phyloP scores from a whole-genome alignment of 2,888 invertebrate species.

The Andrena flavipes region DNA sequence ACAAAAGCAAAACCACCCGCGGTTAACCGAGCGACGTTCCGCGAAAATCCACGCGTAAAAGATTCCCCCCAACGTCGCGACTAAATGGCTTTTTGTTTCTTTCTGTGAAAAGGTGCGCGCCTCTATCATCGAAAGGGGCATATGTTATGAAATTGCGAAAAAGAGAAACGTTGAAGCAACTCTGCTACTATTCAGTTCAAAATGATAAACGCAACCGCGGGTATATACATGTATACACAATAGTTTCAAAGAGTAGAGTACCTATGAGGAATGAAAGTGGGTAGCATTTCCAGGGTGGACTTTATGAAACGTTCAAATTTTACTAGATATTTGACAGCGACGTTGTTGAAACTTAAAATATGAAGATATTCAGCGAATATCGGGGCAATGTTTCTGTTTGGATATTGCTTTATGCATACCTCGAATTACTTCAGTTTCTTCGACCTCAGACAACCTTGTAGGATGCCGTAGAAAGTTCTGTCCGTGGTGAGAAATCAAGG shows the following conservation, averaged over 20 bases:
- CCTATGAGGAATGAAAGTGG: too few relatives aligned
- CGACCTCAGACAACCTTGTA: slow-evolving; percentile 43
- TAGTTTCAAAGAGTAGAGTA: too few relatives aligned
- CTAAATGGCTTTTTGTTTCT: too few relatives aligned
- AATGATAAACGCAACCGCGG: too few relatives aligned
- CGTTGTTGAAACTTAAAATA: background rate
- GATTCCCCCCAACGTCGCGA: background rate
- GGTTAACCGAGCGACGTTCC: slow-evolving; percentile 45
- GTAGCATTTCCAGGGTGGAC: too few relatives aligned
- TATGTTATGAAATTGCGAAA: too few relatives aligned
- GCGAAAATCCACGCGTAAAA: slow-evolving; percentile 46
- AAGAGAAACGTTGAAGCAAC: too few relatives aligned
- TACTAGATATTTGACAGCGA: background rate
- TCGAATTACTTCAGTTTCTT: slow-evolving; percentile 16
- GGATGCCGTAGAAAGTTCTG: slow-evolving; percentile 67
- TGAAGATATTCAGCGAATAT: background rate
- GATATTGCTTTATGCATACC: background rate
- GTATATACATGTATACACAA: too few relatives aligned
- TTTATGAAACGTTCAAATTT: too few relatives aligned
- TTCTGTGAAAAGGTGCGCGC: too few relatives aligned
- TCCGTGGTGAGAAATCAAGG: slow-evolving; percentile 51
- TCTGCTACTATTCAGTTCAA: too few relatives aligned
- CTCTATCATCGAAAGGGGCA: too few relatives aligned
- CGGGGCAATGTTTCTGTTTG: background rate
- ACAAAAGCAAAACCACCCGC: slow-evolving; percentile 40